Conservation (phyloP, 1,140 invertebrate species). For the Diuraphis noxia region DNA sequence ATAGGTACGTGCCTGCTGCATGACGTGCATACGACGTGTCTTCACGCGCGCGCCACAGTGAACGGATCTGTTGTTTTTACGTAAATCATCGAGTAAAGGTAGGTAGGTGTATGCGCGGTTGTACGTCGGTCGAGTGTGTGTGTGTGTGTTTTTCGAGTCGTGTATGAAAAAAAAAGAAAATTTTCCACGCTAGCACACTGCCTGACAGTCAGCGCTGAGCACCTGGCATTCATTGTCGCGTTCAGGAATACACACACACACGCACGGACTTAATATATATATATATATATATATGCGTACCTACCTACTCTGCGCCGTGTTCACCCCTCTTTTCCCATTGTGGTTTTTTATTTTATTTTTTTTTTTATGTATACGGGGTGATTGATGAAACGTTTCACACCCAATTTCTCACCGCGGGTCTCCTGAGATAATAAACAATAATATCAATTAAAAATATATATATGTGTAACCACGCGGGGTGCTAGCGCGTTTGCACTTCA, state of each 20-base stretch:
- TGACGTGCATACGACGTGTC: not conserved
- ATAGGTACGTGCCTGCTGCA: not conserved
- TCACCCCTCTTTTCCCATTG: constrained; percentile 52
- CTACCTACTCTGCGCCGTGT: not conserved
- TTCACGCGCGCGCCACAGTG: not conserved
- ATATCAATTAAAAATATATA: constrained; percentile 51
- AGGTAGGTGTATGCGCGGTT: not conserved
- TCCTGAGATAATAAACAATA: constrained; percentile 49
- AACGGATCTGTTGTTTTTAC: constrained; percentile 12
- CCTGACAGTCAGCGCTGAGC: constrained; percentile 31
- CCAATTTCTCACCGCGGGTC: constrained; percentile 48
- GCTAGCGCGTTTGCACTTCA: constrained; percentile 41
- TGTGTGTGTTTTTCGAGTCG: constrained; percentile 11
- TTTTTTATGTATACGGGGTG: constrained; percentile 45
- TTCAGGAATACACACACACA: not conserved
- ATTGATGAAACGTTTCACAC: constrained; percentile 54
- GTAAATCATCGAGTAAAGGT: constrained; percentile 11
- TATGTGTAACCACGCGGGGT: constrained; percentile 27
- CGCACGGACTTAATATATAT: not conserved
- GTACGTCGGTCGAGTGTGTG: not conserved
- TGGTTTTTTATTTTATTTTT: constrained; percentile 23
- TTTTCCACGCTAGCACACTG: constrained; percentile 46
- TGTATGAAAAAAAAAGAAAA: constrained; percentile 5
- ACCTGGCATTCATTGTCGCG: constrained; percentile 51
- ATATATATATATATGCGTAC: not conserved